phyloP scores from a whole-genome alignment of 2,797 vertebrate genomes.

The Lacerta bilineata region DNA sequence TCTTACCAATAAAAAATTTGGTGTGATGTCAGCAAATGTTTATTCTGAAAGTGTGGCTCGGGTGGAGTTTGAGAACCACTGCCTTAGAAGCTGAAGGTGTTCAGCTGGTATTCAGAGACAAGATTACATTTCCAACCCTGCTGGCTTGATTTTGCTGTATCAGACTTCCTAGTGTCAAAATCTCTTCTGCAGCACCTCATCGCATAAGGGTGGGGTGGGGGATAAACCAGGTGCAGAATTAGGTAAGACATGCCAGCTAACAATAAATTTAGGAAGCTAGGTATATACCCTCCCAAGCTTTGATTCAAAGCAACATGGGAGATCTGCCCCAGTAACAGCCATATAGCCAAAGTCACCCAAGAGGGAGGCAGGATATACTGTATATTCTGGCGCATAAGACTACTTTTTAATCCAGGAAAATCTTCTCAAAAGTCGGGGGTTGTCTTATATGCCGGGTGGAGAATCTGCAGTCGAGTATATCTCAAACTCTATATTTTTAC shows the following conservation, averaged over 20 bases:
- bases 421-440: too few relatives aligned
- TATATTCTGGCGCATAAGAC: too few relatives aligned
- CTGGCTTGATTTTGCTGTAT: not conserved
- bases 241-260: not conserved
- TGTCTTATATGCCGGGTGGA: too few relatives aligned
- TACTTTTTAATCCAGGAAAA: too few relatives aligned
- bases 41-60: too few relatives aligned
- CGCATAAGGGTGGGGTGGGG: not conserved
- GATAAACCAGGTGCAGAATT: not conserved
- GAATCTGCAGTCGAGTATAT: too few relatives aligned
- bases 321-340: not conserved
- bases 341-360: not conserved
- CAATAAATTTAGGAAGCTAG: not conserved
- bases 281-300: too few relatives aligned
- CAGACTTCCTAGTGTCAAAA: not conserved
- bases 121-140: not conserved
- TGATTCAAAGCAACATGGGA: not conserved
- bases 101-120: not conserved
- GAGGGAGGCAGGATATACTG: not conserved
- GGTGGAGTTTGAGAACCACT: too few relatives aligned
- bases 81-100: too few relatives aligned
- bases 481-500: too few relatives aligned
- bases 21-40: too few relatives aligned
- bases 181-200: not conserved
- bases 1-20: too few relatives aligned